Conservation (phyloP, 1,140 invertebrate species). For the Ceratosolen fusciceps region DNA sequence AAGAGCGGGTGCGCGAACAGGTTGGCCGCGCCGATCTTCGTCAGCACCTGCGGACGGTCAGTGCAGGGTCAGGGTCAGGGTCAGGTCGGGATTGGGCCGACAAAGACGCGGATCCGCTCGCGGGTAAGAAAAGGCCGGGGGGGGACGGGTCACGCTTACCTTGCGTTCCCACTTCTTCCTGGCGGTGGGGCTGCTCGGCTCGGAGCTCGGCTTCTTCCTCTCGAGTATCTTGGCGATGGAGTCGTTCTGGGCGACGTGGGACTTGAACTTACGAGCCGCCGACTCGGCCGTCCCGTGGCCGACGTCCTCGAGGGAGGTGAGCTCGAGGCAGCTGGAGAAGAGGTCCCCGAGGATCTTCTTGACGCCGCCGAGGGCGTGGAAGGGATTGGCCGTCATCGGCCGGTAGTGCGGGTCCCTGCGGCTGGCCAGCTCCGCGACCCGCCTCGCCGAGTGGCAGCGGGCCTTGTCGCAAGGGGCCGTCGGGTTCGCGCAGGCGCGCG, state of each 20-base stretch:
- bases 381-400: conserved; percentile 79
- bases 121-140: no score
- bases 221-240: conserved; percentile 68
- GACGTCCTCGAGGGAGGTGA: conserved; percentile 75
- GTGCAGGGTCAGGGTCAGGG: no score
- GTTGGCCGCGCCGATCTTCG: conserved; percentile 68
- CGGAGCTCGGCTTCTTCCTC: conserved; percentile 67
- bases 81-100: background rate
- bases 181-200: conserved; percentile 69
- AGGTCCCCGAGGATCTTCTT: conserved; percentile 83
- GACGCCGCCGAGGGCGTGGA: conserved; percentile 80
- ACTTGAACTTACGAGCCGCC: conserved; percentile 56
- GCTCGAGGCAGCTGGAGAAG: conserved; percentile 83
- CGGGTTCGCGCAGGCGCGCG: conserved; percentile 62
- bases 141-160: conserved; percentile 56
- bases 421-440: conserved; percentile 84
- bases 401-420: conserved; percentile 85
- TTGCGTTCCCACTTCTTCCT: conserved; percentile 70
- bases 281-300: conserved; percentile 57
- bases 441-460: conserved; percentile 75
- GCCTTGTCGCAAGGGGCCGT: conserved; percentile 78
- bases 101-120: no score
- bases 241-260: conserved; percentile 61
- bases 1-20: conserved; percentile 73
- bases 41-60: conserved; percentile 67